Conservation (phyloP, 2,888 invertebrate genomes). For the Taphrorychus bicolor region DNA sequence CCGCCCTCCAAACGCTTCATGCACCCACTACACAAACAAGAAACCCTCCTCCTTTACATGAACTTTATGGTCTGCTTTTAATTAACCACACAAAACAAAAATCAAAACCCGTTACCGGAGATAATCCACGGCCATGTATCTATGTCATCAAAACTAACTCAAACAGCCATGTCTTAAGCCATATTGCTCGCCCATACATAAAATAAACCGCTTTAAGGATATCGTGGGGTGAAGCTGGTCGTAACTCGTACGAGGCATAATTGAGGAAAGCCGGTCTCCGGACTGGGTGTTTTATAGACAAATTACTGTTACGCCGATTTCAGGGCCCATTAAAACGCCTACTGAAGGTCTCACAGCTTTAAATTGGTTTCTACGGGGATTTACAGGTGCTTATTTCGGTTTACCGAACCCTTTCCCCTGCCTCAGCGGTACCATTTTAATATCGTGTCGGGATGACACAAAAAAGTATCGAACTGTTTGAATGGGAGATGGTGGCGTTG, state of each 20-base stretch:
- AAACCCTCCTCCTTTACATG: too few relatives aligned
- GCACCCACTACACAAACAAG: too few relatives aligned
- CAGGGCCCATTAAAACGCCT: conserved; percentile 36
- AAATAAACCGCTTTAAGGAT: conserved; percentile 32
- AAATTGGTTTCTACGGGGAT: conserved; percentile 28
- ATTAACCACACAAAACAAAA: too few relatives aligned
- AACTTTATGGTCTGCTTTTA: too few relatives aligned
- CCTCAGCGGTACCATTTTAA: conserved; percentile 19
- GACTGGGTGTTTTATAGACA: conserved; percentile 34
- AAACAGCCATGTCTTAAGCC: conserved; percentile 20
- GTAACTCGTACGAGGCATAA: conserved; percentile 30
- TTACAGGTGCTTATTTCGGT: conserved; percentile 31
- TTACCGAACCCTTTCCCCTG: conserved; percentile 26
- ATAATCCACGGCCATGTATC: neutral
- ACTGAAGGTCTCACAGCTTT: conserved; percentile 27
- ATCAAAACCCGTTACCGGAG: neutral
- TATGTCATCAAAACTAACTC: conserved; percentile 9
- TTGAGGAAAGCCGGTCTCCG: conserved; percentile 30
- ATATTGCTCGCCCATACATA: conserved; percentile 28
- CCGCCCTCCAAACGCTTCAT: too few relatives aligned
- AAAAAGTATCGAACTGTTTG: conserved; percentile 1
- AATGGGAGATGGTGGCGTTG: conserved; percentile 3
- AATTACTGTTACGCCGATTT: conserved; percentile 35
- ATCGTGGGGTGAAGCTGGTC: conserved; percentile 30
- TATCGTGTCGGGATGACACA: conserved; percentile 1